Conservation (phyloP, 2,888 invertebrate genomes). For the Schizotus pectinicornis region DNA sequence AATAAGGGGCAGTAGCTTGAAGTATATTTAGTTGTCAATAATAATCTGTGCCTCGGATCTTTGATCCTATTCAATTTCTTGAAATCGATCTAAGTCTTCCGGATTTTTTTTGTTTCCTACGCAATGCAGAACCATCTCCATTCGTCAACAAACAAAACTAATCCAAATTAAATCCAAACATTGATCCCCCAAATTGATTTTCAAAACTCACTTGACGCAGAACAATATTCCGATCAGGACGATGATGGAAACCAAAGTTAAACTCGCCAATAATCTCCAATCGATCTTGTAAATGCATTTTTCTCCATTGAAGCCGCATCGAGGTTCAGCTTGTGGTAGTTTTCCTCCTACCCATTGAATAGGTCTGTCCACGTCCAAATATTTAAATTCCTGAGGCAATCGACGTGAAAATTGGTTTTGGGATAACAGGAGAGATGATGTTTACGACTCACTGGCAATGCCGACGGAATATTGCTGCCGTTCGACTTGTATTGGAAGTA, state of each 20-base stretch:
- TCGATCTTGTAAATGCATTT: slow-evolving; percentile 73
- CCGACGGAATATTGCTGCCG: slow-evolving; percentile 60
- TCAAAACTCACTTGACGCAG: slow-evolving; percentile 65
- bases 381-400: slow-evolving; percentile 64
- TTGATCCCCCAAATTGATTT: neutral
- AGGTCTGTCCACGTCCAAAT: slow-evolving; percentile 66
- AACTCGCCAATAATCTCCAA: slow-evolving; percentile 70
- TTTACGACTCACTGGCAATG: slow-evolving; percentile 65
- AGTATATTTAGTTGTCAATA: too few species aligned
- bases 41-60: too few species aligned
- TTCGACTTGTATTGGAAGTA: slow-evolving; percentile 71
- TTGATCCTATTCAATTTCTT: too few species aligned
- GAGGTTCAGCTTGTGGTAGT: slow-evolving; percentile 78
- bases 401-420: neutral
- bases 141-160: neutral
- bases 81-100: too few species aligned
- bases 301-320: slow-evolving; percentile 82
- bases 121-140: too few species aligned
- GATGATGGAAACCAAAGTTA: slow-evolving; percentile 69
- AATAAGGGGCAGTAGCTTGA: too few species aligned
- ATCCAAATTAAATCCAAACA: neutral
- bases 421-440: too few species aligned
- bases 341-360: slow-evolving; percentile 81
- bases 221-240: slow-evolving; percentile 71
- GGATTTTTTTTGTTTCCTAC: too few species aligned